phyloP scores from a whole-genome alignment of 2,113 vertebrate genomes.

The Xenopus laevis region DNA sequence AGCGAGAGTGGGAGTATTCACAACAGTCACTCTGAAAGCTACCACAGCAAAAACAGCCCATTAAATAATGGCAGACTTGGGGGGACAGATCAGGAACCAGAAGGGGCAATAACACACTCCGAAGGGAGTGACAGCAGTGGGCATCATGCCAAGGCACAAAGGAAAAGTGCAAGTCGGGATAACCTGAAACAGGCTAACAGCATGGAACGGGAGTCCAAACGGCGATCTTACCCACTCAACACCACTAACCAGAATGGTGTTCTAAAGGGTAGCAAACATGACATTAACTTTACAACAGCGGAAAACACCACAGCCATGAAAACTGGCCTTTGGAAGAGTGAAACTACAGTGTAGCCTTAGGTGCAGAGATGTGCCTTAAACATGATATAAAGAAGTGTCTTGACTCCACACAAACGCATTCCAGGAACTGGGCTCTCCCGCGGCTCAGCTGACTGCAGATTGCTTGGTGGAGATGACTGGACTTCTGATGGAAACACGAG shows the following conservation, averaged over 20 bases:
- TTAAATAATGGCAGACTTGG: slow-evolving; percentile 57
- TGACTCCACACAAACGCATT: neutral
- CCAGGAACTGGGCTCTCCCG: slow-evolving; percentile 19
- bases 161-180: slow-evolving; percentile 81
- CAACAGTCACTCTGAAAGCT: slow-evolving; percentile 67
- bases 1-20: slow-evolving; percentile 90
- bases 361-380: neutral
- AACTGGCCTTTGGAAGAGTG: slow-evolving; percentile 93
- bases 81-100: slow-evolving; percentile 63
- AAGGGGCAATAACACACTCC: slow-evolving; percentile 71
- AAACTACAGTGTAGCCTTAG: slow-evolving; percentile 82
- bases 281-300: slow-evolving; percentile 66
- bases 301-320: slow-evolving; percentile 79
- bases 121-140: slow-evolving; percentile 86
- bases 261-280: slow-evolving; percentile 77
- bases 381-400: neutral
- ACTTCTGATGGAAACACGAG: neutral
- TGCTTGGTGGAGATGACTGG: slow-evolving; percentile 13
- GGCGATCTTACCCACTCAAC: slow-evolving; percentile 87
- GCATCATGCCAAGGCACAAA: slow-evolving; percentile 60
- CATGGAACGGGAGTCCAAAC: slow-evolving; percentile 76
- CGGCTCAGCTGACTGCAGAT: neutral
- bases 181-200: slow-evolving; percentile 70
- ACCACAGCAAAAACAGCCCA: slow-evolving; percentile 63
- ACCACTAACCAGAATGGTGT: slow-evolving; percentile 74